Conservation (phyloP, 2,888 invertebrate species). For the Drosophila kuntzei region DNA sequence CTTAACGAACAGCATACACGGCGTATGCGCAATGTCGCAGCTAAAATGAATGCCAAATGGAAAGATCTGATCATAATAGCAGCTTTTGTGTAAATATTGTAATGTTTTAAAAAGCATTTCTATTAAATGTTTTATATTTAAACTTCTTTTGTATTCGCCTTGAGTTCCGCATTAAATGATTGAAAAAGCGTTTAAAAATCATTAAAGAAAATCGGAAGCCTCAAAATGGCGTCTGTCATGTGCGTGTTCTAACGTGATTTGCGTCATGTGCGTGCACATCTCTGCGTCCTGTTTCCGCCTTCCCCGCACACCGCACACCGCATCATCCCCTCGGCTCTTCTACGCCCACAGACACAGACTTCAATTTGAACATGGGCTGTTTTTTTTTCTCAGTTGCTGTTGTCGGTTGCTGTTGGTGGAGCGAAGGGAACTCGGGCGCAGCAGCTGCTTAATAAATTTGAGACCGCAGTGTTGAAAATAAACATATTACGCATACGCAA, state of each 20-base stretch:
- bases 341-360: constrained; percentile 14
- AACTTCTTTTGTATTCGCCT: background rate
- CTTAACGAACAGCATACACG: constrained; percentile 22
- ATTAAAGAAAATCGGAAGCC: constrained; percentile 21
- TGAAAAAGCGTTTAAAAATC: constrained; percentile 21
- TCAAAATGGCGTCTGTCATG: constrained; percentile 35
- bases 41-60: background rate
- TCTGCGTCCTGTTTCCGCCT: constrained; percentile 15
- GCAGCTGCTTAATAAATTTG: constrained; percentile 74
- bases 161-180: constrained; percentile 7
- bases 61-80: background rate
- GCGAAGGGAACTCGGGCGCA: constrained; percentile 24
- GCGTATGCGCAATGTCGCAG: constrained; percentile 45
- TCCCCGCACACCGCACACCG: background rate
- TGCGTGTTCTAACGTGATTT: constrained; percentile 47
- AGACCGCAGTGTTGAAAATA: constrained; percentile 57
- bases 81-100: constrained; percentile 1
- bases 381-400: constrained; percentile 15
- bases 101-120: background rate
- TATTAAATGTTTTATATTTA: background rate
- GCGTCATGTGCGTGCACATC: constrained; percentile 34
- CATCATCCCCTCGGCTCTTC: background rate
- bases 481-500: constrained; percentile 80
- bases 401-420: constrained; percentile 27
- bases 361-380: constrained; percentile 26